phyloP scores from a whole-genome alignment of 2,113 vertebrate species.

The Euleptes europaea region DNA sequence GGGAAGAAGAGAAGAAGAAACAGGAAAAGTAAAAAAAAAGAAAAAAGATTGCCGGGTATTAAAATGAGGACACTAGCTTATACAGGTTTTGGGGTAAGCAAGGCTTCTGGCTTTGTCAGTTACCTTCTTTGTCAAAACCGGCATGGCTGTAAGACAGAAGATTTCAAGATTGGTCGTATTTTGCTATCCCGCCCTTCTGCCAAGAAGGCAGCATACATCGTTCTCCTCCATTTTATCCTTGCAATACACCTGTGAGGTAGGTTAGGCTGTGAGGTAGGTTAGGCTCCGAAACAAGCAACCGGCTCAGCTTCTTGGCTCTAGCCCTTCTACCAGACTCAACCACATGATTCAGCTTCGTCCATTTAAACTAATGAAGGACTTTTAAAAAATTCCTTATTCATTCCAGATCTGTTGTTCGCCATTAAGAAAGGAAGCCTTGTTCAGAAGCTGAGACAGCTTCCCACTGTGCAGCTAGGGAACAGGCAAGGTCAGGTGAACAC shows the following conservation, averaged over 20 bases:
- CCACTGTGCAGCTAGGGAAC: not conserved
- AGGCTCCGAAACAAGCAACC: too few species aligned
- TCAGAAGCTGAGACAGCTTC: not conserved
- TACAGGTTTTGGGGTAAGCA: slow-evolving; percentile 41
- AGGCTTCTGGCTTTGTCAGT: slow-evolving; percentile 43
- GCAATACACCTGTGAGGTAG: too few species aligned
- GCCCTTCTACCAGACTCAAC: too few species aligned
- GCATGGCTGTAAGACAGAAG: slow-evolving; percentile 3
- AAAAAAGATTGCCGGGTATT: slow-evolving; percentile 60
- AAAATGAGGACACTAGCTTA: slow-evolving; percentile 49
- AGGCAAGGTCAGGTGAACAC: not conserved
- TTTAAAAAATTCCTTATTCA: slow-evolving; percentile 4
- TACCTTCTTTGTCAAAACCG: slow-evolving; percentile 42
- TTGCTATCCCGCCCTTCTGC: too few species aligned
- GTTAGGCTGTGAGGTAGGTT: too few species aligned
- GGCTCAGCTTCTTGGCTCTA: too few species aligned
- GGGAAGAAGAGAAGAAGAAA: too few species aligned
- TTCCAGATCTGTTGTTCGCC: not conserved
- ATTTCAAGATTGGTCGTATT: not conserved
- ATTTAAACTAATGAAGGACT: not conserved
- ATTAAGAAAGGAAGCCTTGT: not conserved
- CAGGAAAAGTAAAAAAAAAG: slow-evolving; percentile 65
- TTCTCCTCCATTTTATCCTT: too few species aligned
- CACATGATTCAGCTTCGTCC: not conserved
- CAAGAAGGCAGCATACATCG: too few species aligned